Base-by-base conservation (phyloP, 2,888 invertebrate species). In the Oscheius sp. region DNA sequence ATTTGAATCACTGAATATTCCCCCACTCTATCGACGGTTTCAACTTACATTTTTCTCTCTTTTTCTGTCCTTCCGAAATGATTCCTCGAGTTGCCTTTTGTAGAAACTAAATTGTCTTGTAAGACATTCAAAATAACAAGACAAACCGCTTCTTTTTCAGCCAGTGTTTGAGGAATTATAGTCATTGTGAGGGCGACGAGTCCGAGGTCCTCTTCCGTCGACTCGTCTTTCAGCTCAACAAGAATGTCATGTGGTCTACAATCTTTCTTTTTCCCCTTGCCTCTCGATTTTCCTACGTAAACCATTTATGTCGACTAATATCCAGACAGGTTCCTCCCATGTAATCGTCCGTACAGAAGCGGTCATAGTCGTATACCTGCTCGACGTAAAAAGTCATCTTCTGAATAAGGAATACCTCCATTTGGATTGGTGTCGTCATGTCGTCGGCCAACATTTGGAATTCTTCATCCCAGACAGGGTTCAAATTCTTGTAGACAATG, bases 401-500 rank as follows among this genome's bases (percentile, higher is more conserved):
- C 49, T 18, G 90, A 82, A 1, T 16, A n/a, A 35, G 35, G 12
- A 13, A 9, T 25, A 82, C 84, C 92, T 95, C 95, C 76, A 96
- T 92, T 83, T 93, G 92, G 58, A 96, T 92, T 0, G 94, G 93
- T 86, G 92, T 92, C 86, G 94, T 95, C 93, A 91, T 87, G 75
- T 96, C 95, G 90, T 95, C 95, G 76, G 96, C 92, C 58, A 95
- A 94, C 84, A 96, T 92, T 9, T 93, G 93, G 90, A 98, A 96
- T 84, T 93, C 93, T 90, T 99, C 98, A 89, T 99, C 96, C 98
- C 98, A 99, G n/a, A 93, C 92, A 0, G 98, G 98, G 90, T 97
- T 97, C 76, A 99, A 91, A 89, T 95, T 96, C 85, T 96, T 92
- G 89, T 94, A 94, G 75, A 99, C 93, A 72, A 94, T 98, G 88